Conservation (phyloP, 2,888 invertebrate species). For the Macrophya annulata region DNA sequence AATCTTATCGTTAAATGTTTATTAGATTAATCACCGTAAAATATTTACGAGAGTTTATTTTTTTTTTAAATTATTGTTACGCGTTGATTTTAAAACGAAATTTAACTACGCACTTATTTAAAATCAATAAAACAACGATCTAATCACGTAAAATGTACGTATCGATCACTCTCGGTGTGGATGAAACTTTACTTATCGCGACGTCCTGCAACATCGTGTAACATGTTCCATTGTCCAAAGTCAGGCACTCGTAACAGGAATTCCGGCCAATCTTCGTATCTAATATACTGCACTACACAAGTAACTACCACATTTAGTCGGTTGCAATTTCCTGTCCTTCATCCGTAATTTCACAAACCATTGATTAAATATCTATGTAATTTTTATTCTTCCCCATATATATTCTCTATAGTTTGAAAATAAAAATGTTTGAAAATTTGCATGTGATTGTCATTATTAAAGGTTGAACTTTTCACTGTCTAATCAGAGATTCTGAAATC, state of each 20-base stretch:
- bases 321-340: constrained; percentile 28
- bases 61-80: neutral
- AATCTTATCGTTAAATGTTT: too few species aligned
- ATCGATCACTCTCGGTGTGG: neutral
- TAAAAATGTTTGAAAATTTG: neutral
- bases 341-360: neutral
- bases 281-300: constrained; percentile 30
- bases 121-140: neutral
- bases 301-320: constrained; percentile 19
- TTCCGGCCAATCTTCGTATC: constrained; percentile 53
- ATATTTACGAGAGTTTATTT: neutral
- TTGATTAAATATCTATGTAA: neutral
- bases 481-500: neutral
- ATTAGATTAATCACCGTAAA: neutral
- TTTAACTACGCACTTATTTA: neutral
- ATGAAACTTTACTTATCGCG: neutral
- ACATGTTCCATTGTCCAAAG: constrained; percentile 40
- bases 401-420: neutral
- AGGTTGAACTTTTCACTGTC: neutral
- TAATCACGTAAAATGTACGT: neutral
- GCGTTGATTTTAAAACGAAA: neutral
- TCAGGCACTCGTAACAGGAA: constrained; percentile 50
- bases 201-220: constrained; percentile 40
- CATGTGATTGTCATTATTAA: neutral
- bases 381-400: neutral